Evolutionary conservation across 2,888 invertebrate genomes (phyloP).

Genomic region (Nomada goodeniana): DNA sequence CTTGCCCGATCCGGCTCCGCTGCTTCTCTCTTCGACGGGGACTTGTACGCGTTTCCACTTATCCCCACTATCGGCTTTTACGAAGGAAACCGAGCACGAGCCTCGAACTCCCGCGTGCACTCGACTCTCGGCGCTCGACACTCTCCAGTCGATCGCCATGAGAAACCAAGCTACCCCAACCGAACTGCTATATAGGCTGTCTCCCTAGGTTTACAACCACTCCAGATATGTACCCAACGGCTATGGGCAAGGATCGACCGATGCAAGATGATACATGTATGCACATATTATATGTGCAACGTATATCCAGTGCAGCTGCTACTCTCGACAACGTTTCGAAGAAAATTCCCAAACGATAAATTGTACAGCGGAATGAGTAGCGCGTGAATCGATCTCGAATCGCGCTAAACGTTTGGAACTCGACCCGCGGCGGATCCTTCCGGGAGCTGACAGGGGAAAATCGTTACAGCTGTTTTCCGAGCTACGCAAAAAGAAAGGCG

Average conservation of each 20-base stretch:
- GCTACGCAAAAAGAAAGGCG: neutral
- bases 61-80: constrained; percentile 41
- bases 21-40: constrained; percentile 44
- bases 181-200: too few species aligned
- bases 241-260: neutral
- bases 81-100: constrained; percentile 36
- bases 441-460: constrained; percentile 3
- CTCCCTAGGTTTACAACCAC: neutral
- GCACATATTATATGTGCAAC: neutral
- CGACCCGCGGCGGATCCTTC: neutral
- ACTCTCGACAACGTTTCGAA: too few species aligned
- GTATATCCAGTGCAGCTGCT: too few species aligned
- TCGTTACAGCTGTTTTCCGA: constrained; percentile 10
- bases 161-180: neutral
- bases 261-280: neutral
- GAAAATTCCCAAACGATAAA: too few species aligned
- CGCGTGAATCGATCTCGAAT: neutral
- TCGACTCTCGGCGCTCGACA: neutral
- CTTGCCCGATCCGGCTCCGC: constrained; percentile 35
- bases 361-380: too few species aligned
- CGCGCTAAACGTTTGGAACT: too few species aligned
- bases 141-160: neutral
- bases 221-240: neutral
- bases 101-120: constrained; percentile 21
- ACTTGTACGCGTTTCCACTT: constrained; percentile 56